These are phyloP conservation scores for Hyphantria cunea DNA, from an alignment of 1,140 invertebrate species.

Conservation along the genomic window DNA sequence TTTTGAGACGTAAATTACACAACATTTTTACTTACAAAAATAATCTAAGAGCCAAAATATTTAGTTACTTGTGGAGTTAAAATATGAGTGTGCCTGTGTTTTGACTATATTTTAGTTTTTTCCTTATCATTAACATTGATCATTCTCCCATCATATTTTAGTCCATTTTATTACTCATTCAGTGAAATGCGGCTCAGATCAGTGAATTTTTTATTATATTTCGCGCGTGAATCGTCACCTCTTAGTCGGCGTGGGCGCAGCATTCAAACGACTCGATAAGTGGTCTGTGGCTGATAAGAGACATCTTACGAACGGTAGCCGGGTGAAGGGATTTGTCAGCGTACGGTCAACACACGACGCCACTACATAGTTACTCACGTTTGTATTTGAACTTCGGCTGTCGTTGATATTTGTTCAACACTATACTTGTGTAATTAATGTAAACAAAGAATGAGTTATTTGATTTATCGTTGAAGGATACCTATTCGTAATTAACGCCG, in stretches of 20 bases:
- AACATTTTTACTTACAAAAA: no score
- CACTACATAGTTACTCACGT: conserved; percentile 42
- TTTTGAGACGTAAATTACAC: no score
- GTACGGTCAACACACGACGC: conserved; percentile 65
- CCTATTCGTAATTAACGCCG: no score
- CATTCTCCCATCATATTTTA: no score
- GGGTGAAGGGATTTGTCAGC: conserved; percentile 64
- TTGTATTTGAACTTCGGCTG: conserved; percentile 49
- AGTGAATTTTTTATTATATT: conserved; percentile 51
- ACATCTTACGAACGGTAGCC: conserved; percentile 64
- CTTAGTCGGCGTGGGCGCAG: conserved; percentile 61
- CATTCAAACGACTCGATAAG: conserved; percentile 67
- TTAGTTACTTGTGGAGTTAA: no score
- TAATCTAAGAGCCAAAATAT: no score
- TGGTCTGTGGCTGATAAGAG: conserved; percentile 62
- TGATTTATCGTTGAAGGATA: no score
- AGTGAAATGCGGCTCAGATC: conserved; percentile 28
- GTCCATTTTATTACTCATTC: no score
- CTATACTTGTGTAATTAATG: background rate
- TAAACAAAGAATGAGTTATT: no score
- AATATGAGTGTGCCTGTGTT: no score
- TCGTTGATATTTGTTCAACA: conserved; percentile 38
- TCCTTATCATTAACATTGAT: no score
- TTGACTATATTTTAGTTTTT: no score
- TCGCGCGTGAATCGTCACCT: conserved; percentile 64